Evolutionary conservation across 2,797 vertebrate species (phyloP), one percentile per base, ranked within the genome.

Genomic region (Macropodus opercularis): DNA sequence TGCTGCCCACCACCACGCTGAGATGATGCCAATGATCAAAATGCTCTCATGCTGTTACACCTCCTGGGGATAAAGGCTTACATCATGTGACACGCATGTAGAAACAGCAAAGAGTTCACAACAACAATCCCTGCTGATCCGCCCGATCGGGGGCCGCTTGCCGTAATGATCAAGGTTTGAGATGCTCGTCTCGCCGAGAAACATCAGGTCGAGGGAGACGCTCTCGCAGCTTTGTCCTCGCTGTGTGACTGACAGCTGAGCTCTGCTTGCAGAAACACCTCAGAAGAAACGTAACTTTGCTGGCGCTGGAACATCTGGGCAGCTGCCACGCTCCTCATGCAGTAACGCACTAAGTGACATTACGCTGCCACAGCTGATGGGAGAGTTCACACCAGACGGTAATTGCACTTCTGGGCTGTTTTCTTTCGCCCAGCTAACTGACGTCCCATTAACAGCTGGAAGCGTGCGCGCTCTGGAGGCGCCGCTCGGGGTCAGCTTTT

Each of bases 391-490:
- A 65, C 32, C 66, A 67, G 69, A 78, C 73, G 75, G 75, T 85
- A 83, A 86, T 84, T 82, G 69, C 53, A 46, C 78, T 77, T 75
- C 36, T 50, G 69, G 61, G 69, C 65, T 52, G 64, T 39, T 74
- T 77, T 64, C 56, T 68, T 75, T 54, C 38, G 8, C 63, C 72
- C 70, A 62, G 58, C 77, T 84, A 80, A 87, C 78, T 85, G 80
- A 81, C 84, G 71, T 64, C 66, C 71, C 77, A 79, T 85, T 86
- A 88, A 74, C 80, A 79, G 63, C 78, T 80, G 72, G 58, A 80
- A 81, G 78, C 75, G 44, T 57, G 40, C 27, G 54, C 35, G 42
- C 59, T 60, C 75, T 23, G 49, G 50, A 72, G 77, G 34, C 9
- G 51, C 67, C 21, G 44, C 63, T 0, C 51, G 19, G 69, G 84